These are phyloP conservation scores for Anorthoa munda DNA, from an alignment of 2,888 invertebrate genomes.

Conservation along the genomic window DNA sequence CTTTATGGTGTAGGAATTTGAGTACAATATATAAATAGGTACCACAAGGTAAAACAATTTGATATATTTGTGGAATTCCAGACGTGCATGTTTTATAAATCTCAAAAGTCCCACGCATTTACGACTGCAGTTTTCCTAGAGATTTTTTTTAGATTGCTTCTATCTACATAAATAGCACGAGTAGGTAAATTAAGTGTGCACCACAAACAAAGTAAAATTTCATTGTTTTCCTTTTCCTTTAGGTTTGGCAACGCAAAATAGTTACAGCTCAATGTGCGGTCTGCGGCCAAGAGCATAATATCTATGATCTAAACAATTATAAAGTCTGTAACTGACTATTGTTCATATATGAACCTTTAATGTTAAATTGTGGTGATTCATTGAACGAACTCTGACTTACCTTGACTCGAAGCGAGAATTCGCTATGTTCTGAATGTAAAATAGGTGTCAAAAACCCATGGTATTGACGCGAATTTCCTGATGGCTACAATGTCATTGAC, in stretches of 20 bases:
- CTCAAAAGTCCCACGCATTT: background rate
- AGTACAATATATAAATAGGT: background rate
- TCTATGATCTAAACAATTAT: conserved; percentile 49
- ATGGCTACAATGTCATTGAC: conserved; percentile 63
- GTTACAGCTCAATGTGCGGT: conserved; percentile 47
- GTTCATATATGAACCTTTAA: conserved; percentile 64
- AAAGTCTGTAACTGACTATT: conserved; percentile 73
- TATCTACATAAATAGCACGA: background rate
- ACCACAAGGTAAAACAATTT: background rate
- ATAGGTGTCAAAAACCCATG: conserved; percentile 62
- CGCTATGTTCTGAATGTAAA: conserved; percentile 68
- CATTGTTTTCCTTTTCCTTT: background rate
- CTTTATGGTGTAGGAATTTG: too few species aligned
- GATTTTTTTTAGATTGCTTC: background rate
- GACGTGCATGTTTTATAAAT: background rate
- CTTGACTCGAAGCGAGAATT: conserved; percentile 66
- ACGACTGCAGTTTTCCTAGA: too few species aligned
- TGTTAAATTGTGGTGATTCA: conserved; percentile 72
- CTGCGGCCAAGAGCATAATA: conserved; percentile 57
- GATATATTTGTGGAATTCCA: background rate
- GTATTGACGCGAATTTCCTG: conserved; percentile 70
- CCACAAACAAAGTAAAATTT: background rate
- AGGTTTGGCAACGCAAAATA: conserved; percentile 7
- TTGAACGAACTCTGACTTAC: conserved; percentile 57
- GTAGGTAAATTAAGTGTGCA: background rate